phyloP scores from a whole-genome alignment of 1,140 invertebrate species.

The Venustaconcha ellipsiformis region DNA sequence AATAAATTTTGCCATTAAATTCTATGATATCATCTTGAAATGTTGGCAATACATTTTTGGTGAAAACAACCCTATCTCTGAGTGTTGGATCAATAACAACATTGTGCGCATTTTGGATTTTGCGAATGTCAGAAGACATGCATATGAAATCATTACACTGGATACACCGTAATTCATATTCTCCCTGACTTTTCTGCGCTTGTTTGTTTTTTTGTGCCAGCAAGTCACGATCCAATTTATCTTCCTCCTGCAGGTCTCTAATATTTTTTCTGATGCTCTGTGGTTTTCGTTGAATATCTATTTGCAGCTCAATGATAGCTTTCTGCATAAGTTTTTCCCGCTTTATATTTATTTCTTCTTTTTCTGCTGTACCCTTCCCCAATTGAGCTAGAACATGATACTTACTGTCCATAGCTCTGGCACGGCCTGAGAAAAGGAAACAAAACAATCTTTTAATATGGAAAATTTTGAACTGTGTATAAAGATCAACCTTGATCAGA shows the following conservation, averaged over 20 bases:
- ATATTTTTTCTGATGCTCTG: constrained; percentile 25
- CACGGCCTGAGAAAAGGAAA: constrained; percentile 43
- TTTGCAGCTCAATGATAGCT: constrained; percentile 40
- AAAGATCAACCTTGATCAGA: too few relatives aligned
- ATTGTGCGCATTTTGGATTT: constrained; percentile 43
- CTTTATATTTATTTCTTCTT: constrained; percentile 54
- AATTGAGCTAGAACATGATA: constrained; percentile 42
- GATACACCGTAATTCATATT: constrained; percentile 47
- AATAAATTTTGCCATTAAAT: constrained; percentile 46
- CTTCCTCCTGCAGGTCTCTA: constrained; percentile 35
- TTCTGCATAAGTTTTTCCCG: constrained; percentile 54
- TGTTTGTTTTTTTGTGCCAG: constrained; percentile 23
- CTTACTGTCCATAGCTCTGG: constrained; percentile 44
- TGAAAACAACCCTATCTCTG: constrained; percentile 12
- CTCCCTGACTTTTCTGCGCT: constrained; percentile 21
- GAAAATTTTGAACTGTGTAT: too few relatives aligned
- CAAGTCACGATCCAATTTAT: constrained; percentile 28
- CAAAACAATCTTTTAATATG: too few relatives aligned
- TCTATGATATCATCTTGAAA: constrained; percentile 31
- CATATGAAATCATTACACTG: constrained; percentile 49
- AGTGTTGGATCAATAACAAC: constrained; percentile 40
- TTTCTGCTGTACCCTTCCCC: constrained; percentile 37
- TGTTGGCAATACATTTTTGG: constrained; percentile 8
- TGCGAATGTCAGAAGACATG: constrained; percentile 45
- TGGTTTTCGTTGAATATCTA: constrained; percentile 5